Evolutionary conservation across 1,140 invertebrate genomes (phyloP).

Genomic region (Nylanderia fulva): DNA sequence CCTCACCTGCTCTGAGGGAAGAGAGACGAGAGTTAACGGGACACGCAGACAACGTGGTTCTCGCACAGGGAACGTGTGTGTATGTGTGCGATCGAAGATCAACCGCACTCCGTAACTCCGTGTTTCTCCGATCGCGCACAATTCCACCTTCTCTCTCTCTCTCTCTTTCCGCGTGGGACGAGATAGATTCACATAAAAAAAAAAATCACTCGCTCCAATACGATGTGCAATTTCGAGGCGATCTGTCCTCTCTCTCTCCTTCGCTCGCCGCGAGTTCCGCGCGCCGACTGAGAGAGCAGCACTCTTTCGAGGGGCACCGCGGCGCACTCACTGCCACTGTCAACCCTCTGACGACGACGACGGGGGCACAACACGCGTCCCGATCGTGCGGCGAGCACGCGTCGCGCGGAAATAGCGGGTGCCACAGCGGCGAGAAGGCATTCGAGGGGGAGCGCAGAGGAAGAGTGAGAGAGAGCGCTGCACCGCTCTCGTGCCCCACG

Average conservation of each 20-base stretch:
- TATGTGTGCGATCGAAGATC: conserved; percentile 19
- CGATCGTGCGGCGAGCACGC: conserved; percentile 71
- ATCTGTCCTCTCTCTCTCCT: neutral
- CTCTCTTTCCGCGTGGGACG: no score
- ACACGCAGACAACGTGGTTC: neutral
- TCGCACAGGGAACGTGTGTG: neutral
- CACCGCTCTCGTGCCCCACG: conserved; percentile 45
- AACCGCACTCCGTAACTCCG: conserved; percentile 32
- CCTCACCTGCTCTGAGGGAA: conserved; percentile 11
- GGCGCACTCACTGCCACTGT: conserved; percentile 23
- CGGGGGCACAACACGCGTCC: conserved; percentile 60
- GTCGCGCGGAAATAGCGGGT: conserved; percentile 66
- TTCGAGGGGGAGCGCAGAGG: conserved; percentile 6
- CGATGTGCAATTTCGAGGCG: neutral
- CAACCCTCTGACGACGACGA: conserved; percentile 68
- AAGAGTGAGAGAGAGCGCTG: conserved; percentile 8
- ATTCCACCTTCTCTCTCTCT: no score
- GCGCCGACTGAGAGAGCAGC: neutral
- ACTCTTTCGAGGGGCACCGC: conserved; percentile 20
- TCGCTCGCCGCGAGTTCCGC: neutral
- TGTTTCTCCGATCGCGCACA: conserved; percentile 14
- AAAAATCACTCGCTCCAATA: no score
- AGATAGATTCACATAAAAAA: conserved; percentile 32
- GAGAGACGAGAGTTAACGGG: neutral
- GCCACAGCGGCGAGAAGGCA: conserved; percentile 56